These are phyloP conservation scores for Palythoa grandis DNA, from an alignment of 92 coral and sea anemone genomes.

Conservation along the genomic window DNA sequence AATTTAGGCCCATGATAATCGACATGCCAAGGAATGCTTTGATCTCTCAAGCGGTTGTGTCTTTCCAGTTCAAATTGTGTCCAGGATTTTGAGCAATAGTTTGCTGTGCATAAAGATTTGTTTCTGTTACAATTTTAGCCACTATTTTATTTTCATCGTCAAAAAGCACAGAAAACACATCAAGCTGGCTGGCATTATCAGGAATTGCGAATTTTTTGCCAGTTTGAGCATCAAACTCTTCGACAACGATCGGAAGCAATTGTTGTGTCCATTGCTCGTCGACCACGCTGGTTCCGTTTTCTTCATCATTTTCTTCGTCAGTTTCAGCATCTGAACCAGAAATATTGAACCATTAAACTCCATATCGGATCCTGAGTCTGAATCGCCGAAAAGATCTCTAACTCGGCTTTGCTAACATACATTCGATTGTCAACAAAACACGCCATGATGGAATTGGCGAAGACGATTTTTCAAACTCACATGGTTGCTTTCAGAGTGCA, in stretches of 20 bases:
- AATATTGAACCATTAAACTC: slow-evolving; percentile 17
- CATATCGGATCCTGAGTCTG: slow-evolving; percentile 6
- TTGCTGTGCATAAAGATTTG: slow-evolving; percentile 1
- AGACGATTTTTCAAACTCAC: slow-evolving; percentile 28
- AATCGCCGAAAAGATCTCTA: slow-evolving; percentile 17
- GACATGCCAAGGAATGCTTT: slow-evolving; percentile 14
- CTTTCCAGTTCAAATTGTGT: not conserved
- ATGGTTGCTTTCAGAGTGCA: slow-evolving; percentile 13
- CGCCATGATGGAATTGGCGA: slow-evolving; percentile 17
- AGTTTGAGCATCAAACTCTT: not conserved
- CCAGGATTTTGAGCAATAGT: not conserved
- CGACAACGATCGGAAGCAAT: not conserved
- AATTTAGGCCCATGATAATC: slow-evolving; percentile 12
- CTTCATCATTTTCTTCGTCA: not conserved
- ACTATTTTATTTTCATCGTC: not conserved
- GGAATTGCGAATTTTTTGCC: slow-evolving; percentile 25
- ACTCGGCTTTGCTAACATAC: slow-evolving; percentile 2
- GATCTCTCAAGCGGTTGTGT: slow-evolving; percentile 15
- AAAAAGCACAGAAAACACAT: slow-evolving; percentile 21
- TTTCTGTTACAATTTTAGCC: slow-evolving; percentile 20
- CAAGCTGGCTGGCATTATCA: slow-evolving; percentile 9
- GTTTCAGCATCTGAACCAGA: not conserved
- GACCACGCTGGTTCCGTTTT: not conserved
- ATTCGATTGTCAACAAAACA: not conserved
- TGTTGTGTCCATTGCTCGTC: slow-evolving; percentile 12